phyloP scores from a whole-genome alignment of 2,113 vertebrate genomes.

The Poeciliopsis turrubarensis region DNA sequence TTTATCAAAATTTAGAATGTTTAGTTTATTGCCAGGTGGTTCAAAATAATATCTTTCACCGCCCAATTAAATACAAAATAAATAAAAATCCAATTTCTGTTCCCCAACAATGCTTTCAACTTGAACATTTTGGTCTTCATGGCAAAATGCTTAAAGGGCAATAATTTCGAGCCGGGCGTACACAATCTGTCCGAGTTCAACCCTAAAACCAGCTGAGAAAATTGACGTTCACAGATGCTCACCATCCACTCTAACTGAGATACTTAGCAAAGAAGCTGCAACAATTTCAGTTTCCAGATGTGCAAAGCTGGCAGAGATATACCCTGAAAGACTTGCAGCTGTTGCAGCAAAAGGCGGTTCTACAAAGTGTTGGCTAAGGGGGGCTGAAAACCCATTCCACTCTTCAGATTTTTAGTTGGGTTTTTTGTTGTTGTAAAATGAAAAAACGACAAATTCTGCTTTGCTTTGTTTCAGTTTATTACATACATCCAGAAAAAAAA shows the following conservation, averaged over 20 bases:
- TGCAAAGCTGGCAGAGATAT: background rate
- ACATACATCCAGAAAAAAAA: background rate
- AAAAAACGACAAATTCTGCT: background rate
- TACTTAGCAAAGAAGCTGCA: background rate
- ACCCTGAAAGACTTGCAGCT: background rate
- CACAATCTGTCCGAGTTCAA: background rate
- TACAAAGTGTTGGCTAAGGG: background rate
- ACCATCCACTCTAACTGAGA: background rate
- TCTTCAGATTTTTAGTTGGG: background rate
- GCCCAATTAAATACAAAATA: no score
- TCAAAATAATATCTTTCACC: no score
- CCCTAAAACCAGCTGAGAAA: background rate
- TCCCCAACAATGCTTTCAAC: no score
- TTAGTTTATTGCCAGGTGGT: no score
- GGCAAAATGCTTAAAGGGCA: no score
- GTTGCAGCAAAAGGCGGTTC: background rate
- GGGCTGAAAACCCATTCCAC: background rate
- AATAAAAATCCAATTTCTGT: no score
- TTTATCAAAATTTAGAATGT: no score
- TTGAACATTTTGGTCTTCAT: no score
- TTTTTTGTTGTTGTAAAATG: background rate
- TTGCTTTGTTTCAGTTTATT: background rate
- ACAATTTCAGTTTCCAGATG: background rate
- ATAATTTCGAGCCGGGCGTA: background rate
- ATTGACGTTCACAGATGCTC: background rate